Base-by-base conservation (phyloP, 2,888 invertebrate species). In the Amphipoea oculea region DNA sequence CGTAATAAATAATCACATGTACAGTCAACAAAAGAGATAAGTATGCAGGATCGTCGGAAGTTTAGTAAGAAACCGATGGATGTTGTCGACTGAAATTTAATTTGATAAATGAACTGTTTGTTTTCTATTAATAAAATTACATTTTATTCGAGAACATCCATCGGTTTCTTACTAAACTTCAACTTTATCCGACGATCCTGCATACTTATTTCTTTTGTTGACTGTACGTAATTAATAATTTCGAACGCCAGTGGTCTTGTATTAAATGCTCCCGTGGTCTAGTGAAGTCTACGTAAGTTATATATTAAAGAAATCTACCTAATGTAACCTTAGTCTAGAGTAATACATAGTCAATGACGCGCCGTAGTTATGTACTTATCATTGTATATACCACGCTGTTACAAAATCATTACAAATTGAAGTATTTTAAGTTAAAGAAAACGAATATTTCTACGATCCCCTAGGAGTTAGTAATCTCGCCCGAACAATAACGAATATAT, bases 201-300 rank as follows among this genome's bases (percentile, higher is more conserved):
- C 36, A 36, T 36, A 36, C 36, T 36, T 36, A 36, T 36, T 2
- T 36, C 36, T 36, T 36, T 36, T 36, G 36, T 36, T 36, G 36
- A 36, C 36, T 36, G 36, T 65, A 75, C 23, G 69, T 78, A 74
- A 69, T 76, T 73, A 84, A 89, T 89, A 86, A 91, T 85, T 90
- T 81, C 57, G 29, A 87, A 89, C 86, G 90, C 90, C 89, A 90
- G 87, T 90, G 90, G 89, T 92, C 88, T 91, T 91, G 85, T 91
- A 90, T 90, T 92, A 93, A 94, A 95, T 94, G 94, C 94, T 94
- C 92, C 93, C 91, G 87, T 90, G 91, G 88, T 91, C 85, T 83
- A 82, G 88, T 89, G 88, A 89, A 90, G 83, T 90, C 90, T 92
- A 91, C 88, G 88, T 81, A 85, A 88, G 87, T 88, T 88, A 91